Percentiles rank a stretch among this genome's conserved stretches.
Conservation (phyloP, 2,797 vertebrate species). For the Pyrocephalus nanus region DNA sequence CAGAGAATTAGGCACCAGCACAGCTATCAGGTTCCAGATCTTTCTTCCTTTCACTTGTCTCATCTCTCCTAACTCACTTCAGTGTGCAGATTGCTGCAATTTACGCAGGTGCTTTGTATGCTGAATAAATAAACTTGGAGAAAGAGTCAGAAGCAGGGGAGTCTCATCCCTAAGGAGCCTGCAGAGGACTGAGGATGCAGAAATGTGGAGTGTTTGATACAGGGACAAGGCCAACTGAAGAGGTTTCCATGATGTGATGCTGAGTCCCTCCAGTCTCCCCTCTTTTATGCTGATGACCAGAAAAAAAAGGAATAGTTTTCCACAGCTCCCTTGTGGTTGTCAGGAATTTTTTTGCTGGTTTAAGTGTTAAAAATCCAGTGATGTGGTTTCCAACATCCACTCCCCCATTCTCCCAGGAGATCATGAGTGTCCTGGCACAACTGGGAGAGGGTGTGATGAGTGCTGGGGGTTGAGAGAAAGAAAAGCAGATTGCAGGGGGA, state of each 20-base stretch:
- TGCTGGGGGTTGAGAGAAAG: not conserved
- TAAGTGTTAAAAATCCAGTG: not conserved
- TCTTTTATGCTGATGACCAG: not conserved
- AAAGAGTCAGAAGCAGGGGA: not conserved
- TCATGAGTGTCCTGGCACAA: rapidly evolving
- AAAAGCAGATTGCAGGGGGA: not conserved
- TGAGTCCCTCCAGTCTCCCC: not conserved
- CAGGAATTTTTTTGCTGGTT: not conserved
- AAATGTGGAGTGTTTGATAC: not conserved
- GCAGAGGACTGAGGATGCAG: not conserved
- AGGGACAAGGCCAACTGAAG: not conserved
- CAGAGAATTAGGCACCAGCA: not conserved
- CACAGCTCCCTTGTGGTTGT: not conserved
- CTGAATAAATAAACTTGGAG: not conserved
- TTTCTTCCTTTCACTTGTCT: not conserved
- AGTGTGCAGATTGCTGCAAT: not conserved
- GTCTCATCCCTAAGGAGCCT: not conserved
- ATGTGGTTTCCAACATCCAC: not conserved
- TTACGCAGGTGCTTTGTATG: not conserved
- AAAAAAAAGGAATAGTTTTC: not conserved
- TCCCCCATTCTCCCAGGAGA: rapidly evolving
- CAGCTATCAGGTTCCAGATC: not conserved
- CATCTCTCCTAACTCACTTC: not conserved
- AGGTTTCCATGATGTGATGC: not conserved
- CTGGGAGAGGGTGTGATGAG: not conserved